phyloP scores from a whole-genome alignment of 30 jellyfish, hydroid and myxozoan species.

The Euphysa ruthae region DNA sequence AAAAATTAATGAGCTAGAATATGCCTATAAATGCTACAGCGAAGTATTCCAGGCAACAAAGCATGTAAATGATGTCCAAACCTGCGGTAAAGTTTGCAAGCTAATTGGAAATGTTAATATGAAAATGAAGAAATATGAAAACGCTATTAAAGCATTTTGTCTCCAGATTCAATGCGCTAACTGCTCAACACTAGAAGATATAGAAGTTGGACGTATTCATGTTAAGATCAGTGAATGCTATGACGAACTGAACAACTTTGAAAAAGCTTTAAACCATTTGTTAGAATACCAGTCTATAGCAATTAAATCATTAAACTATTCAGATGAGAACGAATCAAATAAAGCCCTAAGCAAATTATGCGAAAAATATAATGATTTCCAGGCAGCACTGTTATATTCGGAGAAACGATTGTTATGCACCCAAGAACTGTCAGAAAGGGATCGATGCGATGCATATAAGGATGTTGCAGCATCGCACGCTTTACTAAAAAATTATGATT shows the following conservation, averaged over 20 bases:
- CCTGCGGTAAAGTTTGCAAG: conserved; percentile 7
- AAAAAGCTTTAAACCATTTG: conserved; percentile 46
- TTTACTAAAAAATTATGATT: conserved; percentile 52
- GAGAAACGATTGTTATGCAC: conserved; percentile 79
- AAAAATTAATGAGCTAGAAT: neutral
- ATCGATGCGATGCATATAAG: conserved; percentile 55
- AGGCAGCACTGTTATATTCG: conserved; percentile 71
- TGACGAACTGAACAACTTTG: conserved; percentile 15
- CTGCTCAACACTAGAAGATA: conserved; percentile 7
- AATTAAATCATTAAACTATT: conserved; percentile 4
- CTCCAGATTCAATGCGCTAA: conserved; percentile 53
- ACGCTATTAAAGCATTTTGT: conserved; percentile 48
- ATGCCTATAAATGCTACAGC: conserved; percentile 29
- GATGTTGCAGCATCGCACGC: conserved; percentile 67
- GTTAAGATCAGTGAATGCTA: conserved; percentile 61
- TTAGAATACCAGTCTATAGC: conserved; percentile 44
- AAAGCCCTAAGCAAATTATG: conserved; percentile 35
- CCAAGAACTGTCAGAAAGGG: conserved; percentile 54
- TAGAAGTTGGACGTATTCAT: conserved; percentile 53
- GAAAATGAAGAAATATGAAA: conserved; percentile 46
- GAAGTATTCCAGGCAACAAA: conserved; percentile 28
- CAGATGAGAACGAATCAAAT: conserved; percentile 63
- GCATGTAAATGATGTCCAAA: neutral
- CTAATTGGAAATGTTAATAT: conserved; percentile 46
- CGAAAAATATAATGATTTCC: conserved; percentile 35